Conservation (phyloP, 2,888 invertebrate genomes). For the Microplitis manilae region DNA sequence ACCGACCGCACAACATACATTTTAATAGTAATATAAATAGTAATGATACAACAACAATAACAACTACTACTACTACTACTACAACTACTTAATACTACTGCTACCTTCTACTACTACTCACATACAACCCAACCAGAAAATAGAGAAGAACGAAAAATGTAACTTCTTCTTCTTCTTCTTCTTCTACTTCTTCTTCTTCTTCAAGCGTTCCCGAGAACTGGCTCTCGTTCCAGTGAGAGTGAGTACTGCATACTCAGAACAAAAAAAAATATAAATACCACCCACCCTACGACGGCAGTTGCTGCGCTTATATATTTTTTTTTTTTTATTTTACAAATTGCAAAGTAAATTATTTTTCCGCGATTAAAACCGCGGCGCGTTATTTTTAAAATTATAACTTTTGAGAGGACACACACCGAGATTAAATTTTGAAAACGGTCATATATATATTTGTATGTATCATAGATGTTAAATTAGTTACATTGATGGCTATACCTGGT, state of each 20-base stretch:
- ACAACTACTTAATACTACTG: background rate
- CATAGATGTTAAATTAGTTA: background rate
- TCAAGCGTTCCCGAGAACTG: conserved; percentile 9
- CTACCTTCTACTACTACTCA: background rate
- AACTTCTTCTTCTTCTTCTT: background rate
- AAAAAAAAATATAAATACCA: background rate
- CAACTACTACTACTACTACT: background rate
- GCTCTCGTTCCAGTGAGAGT: conserved; percentile 40
- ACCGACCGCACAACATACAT: background rate
- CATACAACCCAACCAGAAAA: conserved; percentile 17
- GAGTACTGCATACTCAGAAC: conserved; percentile 34
- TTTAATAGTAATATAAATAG: background rate
- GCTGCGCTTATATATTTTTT: conserved; percentile 32
- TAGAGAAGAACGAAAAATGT: conserved; percentile 21
- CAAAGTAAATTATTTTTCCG: background rate
- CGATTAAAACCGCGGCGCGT: background rate
- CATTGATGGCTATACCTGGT: conserved; percentile 27
- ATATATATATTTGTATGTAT: too few relatives aligned
- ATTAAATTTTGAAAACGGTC: background rate
- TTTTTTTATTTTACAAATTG: background rate
- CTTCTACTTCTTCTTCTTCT: conserved; percentile 3
- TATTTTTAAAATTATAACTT: background rate
- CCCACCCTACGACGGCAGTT: conserved; percentile 10
- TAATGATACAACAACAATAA: background rate
- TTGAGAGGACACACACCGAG: conserved; percentile 15